These are phyloP conservation scores for Parascotia fuliginaria DNA, from an alignment of 2,888 invertebrate species.

Conservation along the genomic window DNA sequence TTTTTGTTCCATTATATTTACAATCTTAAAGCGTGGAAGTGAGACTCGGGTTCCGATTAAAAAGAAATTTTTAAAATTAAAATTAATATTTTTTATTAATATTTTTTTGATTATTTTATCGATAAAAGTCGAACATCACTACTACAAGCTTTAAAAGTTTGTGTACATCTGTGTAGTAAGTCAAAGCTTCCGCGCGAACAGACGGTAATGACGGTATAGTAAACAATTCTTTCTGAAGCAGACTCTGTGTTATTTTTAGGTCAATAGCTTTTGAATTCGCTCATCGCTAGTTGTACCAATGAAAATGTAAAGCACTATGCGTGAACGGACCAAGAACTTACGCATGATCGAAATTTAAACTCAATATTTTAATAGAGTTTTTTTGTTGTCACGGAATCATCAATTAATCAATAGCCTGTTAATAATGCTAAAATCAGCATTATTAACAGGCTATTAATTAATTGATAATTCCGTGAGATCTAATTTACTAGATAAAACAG, in stretches of 20 bases:
- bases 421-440: too few relatives aligned
- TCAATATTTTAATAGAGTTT: background rate
- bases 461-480: too few relatives aligned
- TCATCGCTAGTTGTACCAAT: slow-evolving; percentile 65
- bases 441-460: too few relatives aligned
- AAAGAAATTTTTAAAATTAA: too few relatives aligned
- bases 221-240: slow-evolving; percentile 68
- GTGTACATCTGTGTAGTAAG: slow-evolving; percentile 33
- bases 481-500: too few relatives aligned
- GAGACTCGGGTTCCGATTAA: too few relatives aligned
- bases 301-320: slow-evolving; percentile 54
- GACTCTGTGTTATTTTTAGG: slow-evolving; percentile 72
- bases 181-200: slow-evolving; percentile 51
- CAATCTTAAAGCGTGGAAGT: too few relatives aligned
- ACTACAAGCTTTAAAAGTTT: slow-evolving; percentile 18
- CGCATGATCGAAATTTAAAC: background rate
- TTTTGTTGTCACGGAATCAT: background rate
- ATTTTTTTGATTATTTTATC: slow-evolving; percentile 4
- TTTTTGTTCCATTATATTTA: too few relatives aligned
- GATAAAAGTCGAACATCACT: slow-evolving; percentile 25
- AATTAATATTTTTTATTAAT: too few relatives aligned
- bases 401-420: too few relatives aligned
- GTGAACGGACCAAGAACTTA: slow-evolving; percentile 46
- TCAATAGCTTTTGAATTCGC: slow-evolving; percentile 76
- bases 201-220: slow-evolving; percentile 50